phyloP scores from a whole-genome alignment of 2,113 vertebrate genomes.

The Equus przewalskii region DNA sequence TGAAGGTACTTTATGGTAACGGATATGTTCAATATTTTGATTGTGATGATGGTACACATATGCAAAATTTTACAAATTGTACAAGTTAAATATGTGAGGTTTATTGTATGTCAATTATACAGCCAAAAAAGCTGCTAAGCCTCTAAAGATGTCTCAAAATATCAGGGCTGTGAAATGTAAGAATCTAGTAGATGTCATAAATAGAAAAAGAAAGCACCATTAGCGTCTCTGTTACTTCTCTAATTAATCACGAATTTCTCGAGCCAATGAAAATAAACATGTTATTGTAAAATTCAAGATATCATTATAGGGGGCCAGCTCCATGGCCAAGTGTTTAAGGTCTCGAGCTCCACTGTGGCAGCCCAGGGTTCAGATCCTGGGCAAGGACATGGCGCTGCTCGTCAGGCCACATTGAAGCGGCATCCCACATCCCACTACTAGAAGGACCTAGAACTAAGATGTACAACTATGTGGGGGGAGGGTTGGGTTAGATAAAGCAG shows the following conservation, averaged over 20 bases:
- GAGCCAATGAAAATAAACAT: background rate
- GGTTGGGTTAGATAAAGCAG: too few species aligned
- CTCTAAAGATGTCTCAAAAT: background rate
- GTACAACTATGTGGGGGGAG: too few species aligned
- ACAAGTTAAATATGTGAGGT: background rate
- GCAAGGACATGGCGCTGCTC: too few species aligned
- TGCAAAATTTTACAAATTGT: background rate
- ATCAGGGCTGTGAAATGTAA: background rate
- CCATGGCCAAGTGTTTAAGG: too few species aligned
- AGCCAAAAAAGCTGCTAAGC: background rate
- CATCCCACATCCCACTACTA: too few species aligned
- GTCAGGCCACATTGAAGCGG: too few species aligned
- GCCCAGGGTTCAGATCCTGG: too few species aligned
- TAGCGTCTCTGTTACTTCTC: background rate
- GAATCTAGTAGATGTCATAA: constrained; percentile 17
- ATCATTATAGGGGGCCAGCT: background rate
- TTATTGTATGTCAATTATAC: background rate
- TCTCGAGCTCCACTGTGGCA: too few species aligned
- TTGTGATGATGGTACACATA: background rate
- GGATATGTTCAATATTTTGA: background rate
- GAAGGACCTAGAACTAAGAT: too few species aligned
- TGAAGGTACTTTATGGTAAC: background rate
- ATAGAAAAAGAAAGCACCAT: background rate
- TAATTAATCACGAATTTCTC: background rate
- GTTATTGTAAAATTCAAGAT: background rate